These are phyloP conservation scores for Drosophila pandora DNA, from an alignment of 1,140 invertebrate genomes.

Conservation along the genomic window DNA sequence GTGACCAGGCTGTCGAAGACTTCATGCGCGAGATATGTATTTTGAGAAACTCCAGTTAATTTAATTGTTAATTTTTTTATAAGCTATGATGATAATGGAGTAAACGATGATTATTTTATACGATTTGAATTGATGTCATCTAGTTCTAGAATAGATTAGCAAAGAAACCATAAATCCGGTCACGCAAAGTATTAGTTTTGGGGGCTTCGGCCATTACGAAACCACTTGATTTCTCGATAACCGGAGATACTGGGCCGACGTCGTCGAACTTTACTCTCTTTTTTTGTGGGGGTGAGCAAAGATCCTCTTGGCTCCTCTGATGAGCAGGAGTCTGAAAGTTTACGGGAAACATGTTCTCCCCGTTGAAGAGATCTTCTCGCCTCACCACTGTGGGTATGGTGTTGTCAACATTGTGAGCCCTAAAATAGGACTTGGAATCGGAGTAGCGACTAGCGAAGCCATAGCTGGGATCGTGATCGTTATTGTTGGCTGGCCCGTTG, in stretches of 20 bases:
- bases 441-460: conserved; percentile 78
- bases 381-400: conserved; percentile 69
- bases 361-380: conserved; percentile 67
- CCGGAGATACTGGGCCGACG: conserved; percentile 27
- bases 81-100: conserved; percentile 14
- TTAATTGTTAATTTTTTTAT: conserved; percentile 49
- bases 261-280: conserved; percentile 82
- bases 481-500: conserved; percentile 31
- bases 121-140: conserved; percentile 18
- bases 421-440: conserved; percentile 76
- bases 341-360: conserved; percentile 63
- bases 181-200: conserved; percentile 55
- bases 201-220: conserved; percentile 28
- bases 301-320: conserved; percentile 19
- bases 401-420: conserved; percentile 77
- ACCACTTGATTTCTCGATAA: conserved; percentile 50
- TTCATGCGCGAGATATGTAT: conserved; percentile 85
- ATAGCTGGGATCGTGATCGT: conserved; percentile 73
- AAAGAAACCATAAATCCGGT: conserved; percentile 79
- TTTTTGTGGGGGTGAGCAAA: conserved; percentile 62
- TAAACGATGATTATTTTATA: conserved; percentile 20
- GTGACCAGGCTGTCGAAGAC: conserved; percentile 81
- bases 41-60: conserved; percentile 23
- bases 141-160: conserved; percentile 76
- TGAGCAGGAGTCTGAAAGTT: conserved; percentile 32